A percentile compares a stretch with the other conserved stretches of the same genome.
Evolutionary conservation across 2,797 vertebrate genomes (phyloP).

Genomic region (Gymnothorax javanicus): DNA sequence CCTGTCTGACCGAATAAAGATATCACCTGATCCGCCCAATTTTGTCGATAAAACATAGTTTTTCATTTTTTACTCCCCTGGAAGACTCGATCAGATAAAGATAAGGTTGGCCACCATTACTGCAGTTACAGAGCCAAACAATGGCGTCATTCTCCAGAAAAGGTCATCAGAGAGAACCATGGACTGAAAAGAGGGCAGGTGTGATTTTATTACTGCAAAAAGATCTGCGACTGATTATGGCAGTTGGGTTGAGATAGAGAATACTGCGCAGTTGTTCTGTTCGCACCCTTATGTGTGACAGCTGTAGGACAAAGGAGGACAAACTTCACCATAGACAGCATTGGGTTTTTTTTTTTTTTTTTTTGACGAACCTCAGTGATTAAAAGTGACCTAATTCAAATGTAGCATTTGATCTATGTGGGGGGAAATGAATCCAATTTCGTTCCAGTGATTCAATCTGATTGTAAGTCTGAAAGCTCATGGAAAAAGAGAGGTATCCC

Average conservation of each 20-base stretch:
- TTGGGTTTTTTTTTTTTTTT: conserved; percentile 28
- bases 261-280: neutral
- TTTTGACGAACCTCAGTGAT: conserved; percentile 48
- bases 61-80: neutral
- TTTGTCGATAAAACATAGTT: neutral
- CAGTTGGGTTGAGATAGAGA: neutral
- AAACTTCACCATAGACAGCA: neutral
- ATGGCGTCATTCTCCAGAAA: neutral
- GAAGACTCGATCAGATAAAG: neutral
- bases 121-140: neutral
- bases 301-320: no score
- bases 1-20: neutral
- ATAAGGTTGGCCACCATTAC: neutral
- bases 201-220: neutral
- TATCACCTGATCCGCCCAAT: neutral
- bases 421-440: conserved; percentile 46
- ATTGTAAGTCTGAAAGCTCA: conserved; percentile 23
- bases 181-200: neutral
- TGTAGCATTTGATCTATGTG: conserved; percentile 44
- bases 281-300: neutral
- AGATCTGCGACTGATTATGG: neutral
- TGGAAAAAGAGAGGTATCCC: conserved; percentile 11
- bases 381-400: conserved; percentile 61
- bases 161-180: neutral
- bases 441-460: conserved; percentile 23